Percentiles rank a stretch among this genome's conserved stretches.
Conservation (phyloP, 1,140 invertebrate genomes). For the Eueides isabella region DNA sequence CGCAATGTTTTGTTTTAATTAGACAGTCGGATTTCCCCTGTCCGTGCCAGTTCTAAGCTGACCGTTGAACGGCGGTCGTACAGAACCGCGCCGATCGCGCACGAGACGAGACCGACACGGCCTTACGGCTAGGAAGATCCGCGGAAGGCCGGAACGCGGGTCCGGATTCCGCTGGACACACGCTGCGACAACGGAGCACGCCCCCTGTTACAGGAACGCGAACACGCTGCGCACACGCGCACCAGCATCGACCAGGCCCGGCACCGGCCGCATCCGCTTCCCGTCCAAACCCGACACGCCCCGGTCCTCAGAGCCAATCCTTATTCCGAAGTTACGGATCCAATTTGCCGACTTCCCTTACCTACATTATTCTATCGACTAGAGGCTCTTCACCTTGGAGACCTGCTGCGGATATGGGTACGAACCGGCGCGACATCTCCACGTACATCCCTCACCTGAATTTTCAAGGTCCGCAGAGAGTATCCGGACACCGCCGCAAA, state of each 20-base stretch:
- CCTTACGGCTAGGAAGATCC: slow-evolving; percentile 65
- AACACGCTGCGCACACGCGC: slow-evolving; percentile 14
- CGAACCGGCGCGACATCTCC: slow-evolving; percentile 85
- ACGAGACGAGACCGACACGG: slow-evolving; percentile 87
- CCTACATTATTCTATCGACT: slow-evolving; percentile 94
- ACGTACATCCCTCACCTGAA: slow-evolving; percentile 87
- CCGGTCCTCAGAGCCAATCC: slow-evolving; percentile 90
- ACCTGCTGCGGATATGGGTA: slow-evolving; percentile 93
- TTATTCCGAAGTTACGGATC: slow-evolving; percentile 81
- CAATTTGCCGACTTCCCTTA: slow-evolving; percentile 89
- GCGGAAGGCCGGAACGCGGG: slow-evolving; percentile 57
- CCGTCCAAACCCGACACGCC: slow-evolving; percentile 85
- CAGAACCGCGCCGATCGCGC: slow-evolving; percentile 73
- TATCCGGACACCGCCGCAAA: slow-evolving; percentile 87
- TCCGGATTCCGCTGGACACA: slow-evolving; percentile 46
- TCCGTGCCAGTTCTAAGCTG: slow-evolving; percentile 92
- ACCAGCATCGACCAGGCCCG: slow-evolving; percentile 63
- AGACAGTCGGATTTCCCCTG: slow-evolving; percentile 91
- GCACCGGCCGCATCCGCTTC: slow-evolving; percentile 74
- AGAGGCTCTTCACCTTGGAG: slow-evolving; percentile 95
- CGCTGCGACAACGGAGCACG: slow-evolving; percentile 29
- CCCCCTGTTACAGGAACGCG: slow-evolving; percentile 13
- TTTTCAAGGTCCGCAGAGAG: slow-evolving; percentile 89
- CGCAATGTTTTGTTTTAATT: slow-evolving; percentile 95
- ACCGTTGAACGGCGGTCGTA: slow-evolving; percentile 85